Evolutionary conservation across 2,797 vertebrate species (phyloP).

Genomic region (Anableps anableps): DNA sequence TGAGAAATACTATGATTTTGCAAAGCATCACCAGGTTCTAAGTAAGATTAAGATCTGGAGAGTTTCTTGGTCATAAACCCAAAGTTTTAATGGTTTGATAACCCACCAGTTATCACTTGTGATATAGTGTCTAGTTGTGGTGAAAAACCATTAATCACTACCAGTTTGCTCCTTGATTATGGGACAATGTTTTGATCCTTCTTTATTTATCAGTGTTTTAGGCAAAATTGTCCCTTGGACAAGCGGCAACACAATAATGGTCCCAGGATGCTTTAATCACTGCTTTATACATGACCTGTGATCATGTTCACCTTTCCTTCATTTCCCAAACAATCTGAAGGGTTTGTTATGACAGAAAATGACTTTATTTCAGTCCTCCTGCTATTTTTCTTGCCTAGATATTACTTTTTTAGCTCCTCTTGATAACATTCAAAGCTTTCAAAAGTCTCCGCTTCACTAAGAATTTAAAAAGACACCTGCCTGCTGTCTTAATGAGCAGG

Average conservation of each 20-base stretch:
- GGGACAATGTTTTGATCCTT: neutral
- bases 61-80: neutral
- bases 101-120: neutral
- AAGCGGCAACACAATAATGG: no score
- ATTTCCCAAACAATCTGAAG: neutral
- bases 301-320: neutral
- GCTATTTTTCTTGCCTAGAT: neutral
- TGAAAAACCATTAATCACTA: neutral
- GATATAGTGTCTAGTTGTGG: neutral
- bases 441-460: no score
- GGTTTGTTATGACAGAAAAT: neutral
- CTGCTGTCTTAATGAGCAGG: neutral
- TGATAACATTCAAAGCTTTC: no score
- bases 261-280: neutral
- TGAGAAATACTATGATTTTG: neutral
- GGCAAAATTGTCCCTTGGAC: neutral
- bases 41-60: neutral
- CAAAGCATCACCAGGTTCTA: neutral
- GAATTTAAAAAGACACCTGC: neutral
- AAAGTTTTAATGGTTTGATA: neutral
- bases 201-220: neutral
- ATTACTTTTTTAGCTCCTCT: neutral
- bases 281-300: neutral
- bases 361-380: neutral
- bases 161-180: neutral